phyloP scores from a whole-genome alignment of 1,140 invertebrate genomes.

The Cepaea nemoralis region DNA sequence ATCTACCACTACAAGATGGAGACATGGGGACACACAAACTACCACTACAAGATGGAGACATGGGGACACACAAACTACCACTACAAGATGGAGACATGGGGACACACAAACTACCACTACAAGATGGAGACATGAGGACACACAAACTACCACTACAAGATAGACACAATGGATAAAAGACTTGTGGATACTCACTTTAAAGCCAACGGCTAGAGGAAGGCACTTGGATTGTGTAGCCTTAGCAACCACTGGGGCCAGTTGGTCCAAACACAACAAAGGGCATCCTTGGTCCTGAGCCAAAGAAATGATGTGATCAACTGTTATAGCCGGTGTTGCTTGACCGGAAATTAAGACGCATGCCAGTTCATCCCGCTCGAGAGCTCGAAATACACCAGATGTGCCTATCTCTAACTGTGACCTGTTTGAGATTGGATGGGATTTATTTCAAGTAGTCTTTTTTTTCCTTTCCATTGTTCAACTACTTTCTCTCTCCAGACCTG shows the following conservation, averaged over 20 bases:
- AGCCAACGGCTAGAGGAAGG: slow-evolving; percentile 26
- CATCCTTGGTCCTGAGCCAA: slow-evolving; percentile 19
- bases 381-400: neutral
- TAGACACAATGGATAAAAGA: too few species aligned
- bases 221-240: slow-evolving; percentile 12
- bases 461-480: too few species aligned
- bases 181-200: neutral
- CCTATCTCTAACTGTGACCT: slow-evolving; percentile 31
- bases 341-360: slow-evolving; percentile 23
- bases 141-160: too few species aligned
- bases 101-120: too few species aligned
- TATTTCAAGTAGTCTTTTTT: neutral
- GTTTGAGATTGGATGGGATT: neutral
- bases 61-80: too few species aligned
- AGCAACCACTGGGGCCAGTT: neutral
- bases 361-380: slow-evolving; percentile 11
- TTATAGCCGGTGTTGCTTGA: slow-evolving; percentile 12
- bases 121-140: too few species aligned
- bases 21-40: too few species aligned
- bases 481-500: neutral
- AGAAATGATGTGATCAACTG: slow-evolving; percentile 16
- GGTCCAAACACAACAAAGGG: slow-evolving; percentile 25
- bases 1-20: too few species aligned
- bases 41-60: too few species aligned
- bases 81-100: too few species aligned